A percentile compares a stretch with the other conserved stretches of the same genome.
Conservation (phyloP, 2,113 vertebrate species). For the Oxygymnocypris stewartii region DNA sequence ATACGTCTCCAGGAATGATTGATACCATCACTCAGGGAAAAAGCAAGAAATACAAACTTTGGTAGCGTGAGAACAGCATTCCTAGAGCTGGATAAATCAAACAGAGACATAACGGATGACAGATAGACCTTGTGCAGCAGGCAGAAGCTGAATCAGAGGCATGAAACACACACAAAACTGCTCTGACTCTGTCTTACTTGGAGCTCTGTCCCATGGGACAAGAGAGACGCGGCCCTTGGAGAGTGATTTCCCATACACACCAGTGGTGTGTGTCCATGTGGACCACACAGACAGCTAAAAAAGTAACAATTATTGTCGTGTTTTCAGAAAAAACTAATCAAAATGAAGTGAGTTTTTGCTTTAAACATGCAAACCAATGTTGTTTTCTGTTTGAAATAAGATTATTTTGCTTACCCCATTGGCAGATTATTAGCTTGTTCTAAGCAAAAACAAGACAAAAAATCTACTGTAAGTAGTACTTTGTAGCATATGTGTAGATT, state of each 20-base stretch:
- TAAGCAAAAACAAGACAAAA: no score
- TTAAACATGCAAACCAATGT: no score
- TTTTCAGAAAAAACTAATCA: no score
- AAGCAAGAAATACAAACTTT: constrained; percentile 28
- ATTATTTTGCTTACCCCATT: no score
- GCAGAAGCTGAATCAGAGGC: constrained; percentile 55
- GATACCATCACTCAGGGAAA: constrained; percentile 39
- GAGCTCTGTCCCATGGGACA: constrained; percentile 21
- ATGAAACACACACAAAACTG: constrained; percentile 39
- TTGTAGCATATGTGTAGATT: background rate
- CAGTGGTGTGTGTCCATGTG: constrained; percentile 39
- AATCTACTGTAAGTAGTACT: no score
- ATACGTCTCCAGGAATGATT: constrained; percentile 28
- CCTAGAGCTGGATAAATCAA: constrained; percentile 52
- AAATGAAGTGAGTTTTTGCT: no score
- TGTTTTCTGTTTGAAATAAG: no score
- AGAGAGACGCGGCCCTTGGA: background rate
- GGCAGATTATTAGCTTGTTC: no score
- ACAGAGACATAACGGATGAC: constrained; percentile 42
- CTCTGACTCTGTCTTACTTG: constrained; percentile 17
- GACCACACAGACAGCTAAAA: constrained; percentile 44
- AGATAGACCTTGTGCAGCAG: constrained; percentile 53
- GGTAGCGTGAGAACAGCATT: constrained; percentile 33
- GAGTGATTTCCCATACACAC: constrained; percentile 45
- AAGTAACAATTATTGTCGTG: no score